These are phyloP conservation scores for Buceros bicornis DNA, from an alignment of 2,797 vertebrate species.

Conservation along the genomic window DNA sequence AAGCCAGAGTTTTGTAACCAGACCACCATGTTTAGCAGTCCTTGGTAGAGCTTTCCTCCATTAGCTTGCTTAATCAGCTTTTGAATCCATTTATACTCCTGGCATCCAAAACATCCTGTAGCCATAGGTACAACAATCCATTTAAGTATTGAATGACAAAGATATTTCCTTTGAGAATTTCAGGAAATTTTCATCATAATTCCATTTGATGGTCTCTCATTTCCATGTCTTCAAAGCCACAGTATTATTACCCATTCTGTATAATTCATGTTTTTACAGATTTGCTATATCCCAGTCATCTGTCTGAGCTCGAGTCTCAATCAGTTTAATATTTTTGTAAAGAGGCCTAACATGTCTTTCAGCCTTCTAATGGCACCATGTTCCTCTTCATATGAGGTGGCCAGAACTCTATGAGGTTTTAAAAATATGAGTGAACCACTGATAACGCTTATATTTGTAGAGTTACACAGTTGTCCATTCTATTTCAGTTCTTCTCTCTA, in stretches of 20 bases:
- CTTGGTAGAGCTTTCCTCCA: not conserved
- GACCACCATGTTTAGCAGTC: not conserved
- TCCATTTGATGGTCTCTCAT: not conserved
- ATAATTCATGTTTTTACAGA: not conserved
- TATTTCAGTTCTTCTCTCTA: not conserved
- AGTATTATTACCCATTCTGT: not conserved
- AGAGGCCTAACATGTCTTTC: not conserved
- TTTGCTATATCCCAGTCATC: not conserved
- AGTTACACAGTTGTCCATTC: not conserved
- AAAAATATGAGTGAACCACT: not conserved
- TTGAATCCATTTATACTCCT: not conserved
- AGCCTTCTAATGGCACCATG: not conserved
- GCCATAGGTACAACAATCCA: not conserved
- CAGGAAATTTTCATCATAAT: not conserved
- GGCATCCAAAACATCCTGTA: conserved; percentile 13
- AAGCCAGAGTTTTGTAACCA: not conserved
- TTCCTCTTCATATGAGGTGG: not conserved
- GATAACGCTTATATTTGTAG: not conserved
- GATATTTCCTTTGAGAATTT: conserved; percentile 12
- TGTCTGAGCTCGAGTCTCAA: not conserved
- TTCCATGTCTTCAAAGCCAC: not conserved
- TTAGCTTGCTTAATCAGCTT: conserved; percentile 36
- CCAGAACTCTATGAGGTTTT: not conserved
- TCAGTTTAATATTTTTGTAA: not conserved
- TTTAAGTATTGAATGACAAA: conserved; percentile 32